Conservation (phyloP, 1,140 invertebrate genomes). For the Atta texana region DNA sequence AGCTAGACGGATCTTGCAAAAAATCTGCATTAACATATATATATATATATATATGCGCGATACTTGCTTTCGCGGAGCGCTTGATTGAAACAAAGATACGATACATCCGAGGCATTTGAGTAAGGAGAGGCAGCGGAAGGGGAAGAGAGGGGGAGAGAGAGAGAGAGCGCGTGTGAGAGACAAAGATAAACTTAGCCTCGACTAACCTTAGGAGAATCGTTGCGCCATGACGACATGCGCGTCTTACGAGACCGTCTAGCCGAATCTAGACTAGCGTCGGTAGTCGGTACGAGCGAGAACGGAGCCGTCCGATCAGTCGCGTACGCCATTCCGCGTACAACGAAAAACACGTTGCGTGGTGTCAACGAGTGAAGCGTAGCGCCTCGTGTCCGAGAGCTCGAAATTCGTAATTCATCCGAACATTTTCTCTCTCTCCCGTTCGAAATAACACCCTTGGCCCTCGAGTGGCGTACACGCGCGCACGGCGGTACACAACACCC, state of each 20-base stretch:
- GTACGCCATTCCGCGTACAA: conserved; percentile 74
- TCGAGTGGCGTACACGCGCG: too few relatives aligned
- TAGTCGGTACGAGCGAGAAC: conserved; percentile 67
- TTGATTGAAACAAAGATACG: not conserved
- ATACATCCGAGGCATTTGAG: not conserved
- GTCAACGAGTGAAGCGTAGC: conserved; percentile 41
- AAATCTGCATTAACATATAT: conserved; percentile 12
- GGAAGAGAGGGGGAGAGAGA: conserved; percentile 21
- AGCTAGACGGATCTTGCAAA: not conserved
- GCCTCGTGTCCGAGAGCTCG: not conserved
- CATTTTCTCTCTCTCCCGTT: not conserved
- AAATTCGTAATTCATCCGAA: not conserved
- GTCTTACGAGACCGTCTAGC: conserved; percentile 76
- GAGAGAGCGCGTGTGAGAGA: not conserved
- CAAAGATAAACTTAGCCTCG: conserved; percentile 37
- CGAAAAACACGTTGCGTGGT: conserved; percentile 68
- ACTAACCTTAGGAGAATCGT: conserved; percentile 74
- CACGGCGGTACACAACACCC: not conserved
- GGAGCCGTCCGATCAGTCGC: conserved; percentile 76
- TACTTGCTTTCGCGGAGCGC: not conserved
- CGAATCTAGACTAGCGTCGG: too few relatives aligned
- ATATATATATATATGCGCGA: not conserved
- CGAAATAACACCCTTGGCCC: not conserved
- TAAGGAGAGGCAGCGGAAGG: not conserved
- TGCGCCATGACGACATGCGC: conserved; percentile 81